Base-by-base conservation (phyloP, 2,797 vertebrate genomes). In the Nothura maculosa region DNA sequence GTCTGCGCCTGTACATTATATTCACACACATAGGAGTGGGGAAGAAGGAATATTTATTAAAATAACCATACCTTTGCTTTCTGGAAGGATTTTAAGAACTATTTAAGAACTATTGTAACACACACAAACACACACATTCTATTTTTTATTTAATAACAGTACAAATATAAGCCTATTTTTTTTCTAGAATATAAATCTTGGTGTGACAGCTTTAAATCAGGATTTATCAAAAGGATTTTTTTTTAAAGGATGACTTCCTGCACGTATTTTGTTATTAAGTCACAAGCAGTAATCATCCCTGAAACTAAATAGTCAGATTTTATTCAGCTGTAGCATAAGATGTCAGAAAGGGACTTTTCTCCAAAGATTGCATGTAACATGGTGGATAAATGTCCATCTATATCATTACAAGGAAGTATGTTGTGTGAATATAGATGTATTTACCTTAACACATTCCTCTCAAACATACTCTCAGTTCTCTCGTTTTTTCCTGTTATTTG, bases 111-210 rank as follows among this genome's bases (percentile, higher is more conserved):
- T 78, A 3, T 50, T 67, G 55, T 0, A 5, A n/a, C 10, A 70
- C 2, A 4, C 2, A 70, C 47, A 4, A 2, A 70, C 45, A 13
- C 27, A 3, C 19, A 64, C 0, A 0, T 1, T 7, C 18, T 47
- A 19, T 4, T 36, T 21, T 30, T 54, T 54, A 27, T 52, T 52
- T 28, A 54, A 18, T 30, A 54, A 54, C 28, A 28, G 28, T 30
- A 54, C 12, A 10, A 54, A 55, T 4, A 55, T 55, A 55, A 55
- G 30, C 54, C 30, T 55, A 20, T n/a, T n/a, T 55, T 55, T 55
- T 36, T 13, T 5, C 7, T 18, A 32, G 22, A 22, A 27, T 61
- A 0, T 45, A 24, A 72, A 9, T 85, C 22, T 19, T 16, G 12
- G 27, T 42, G 34, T 3, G 4, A 69, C 9, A 3, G 9, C 16